Evolutionary conservation across 2,888 invertebrate genomes (phyloP), one percentile per base, ranked within the genome.

Genomic region (Microctonus aethiopoides): DNA sequence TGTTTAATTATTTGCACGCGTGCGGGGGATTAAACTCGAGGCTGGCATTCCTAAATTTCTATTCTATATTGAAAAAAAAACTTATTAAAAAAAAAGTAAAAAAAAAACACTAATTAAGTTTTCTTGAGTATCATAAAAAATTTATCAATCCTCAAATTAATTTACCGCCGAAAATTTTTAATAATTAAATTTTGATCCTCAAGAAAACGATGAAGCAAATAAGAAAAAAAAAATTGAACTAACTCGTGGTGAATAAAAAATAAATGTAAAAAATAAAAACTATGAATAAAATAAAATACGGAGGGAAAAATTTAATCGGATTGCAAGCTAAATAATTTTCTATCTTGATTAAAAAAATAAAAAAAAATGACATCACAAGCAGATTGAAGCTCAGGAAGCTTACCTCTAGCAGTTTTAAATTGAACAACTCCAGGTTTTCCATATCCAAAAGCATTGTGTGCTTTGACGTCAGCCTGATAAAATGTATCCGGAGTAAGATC

Each of bases 321-420:
- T 51, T 60, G 64, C 64, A 69, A 59, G 69, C 67, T 41, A 59
- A 64, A 46, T 26, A 52, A 63, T 51, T 24, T 24, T 24, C 11
- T 24, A 54, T 11, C 22, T 54, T 22, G 24, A 54, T 54, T 52
- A n/a, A 22, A 69, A 62, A 52, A 13, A 32, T 32, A 41, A 32
- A 54, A 56, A 26, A 62, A 54, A 57, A 32, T 52, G 26, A 62
- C 32, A 61, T 10, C 54, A 52, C 10, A 22, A 61, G 66, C 46
- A 66, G 34, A 36, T 68, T 67, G 39, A 67, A n/a, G n/a, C n/a
- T 32, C 36, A n/a, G 16, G 16, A 65, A 89, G 91, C 94, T 94
- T 93, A 95, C 96, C 95, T 90, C 92, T 91, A 81, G 94, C 93
- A 9, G 97, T 97, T 88, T 93, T 94, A 86, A 97, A 90, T 84